Percentiles rank a stretch among this genome's conserved stretches.
These are phyloP conservation scores for Dicrurus megarhynchus DNA, from an alignment of 2,113 vertebrate species.

Conservation along the genomic window DNA sequence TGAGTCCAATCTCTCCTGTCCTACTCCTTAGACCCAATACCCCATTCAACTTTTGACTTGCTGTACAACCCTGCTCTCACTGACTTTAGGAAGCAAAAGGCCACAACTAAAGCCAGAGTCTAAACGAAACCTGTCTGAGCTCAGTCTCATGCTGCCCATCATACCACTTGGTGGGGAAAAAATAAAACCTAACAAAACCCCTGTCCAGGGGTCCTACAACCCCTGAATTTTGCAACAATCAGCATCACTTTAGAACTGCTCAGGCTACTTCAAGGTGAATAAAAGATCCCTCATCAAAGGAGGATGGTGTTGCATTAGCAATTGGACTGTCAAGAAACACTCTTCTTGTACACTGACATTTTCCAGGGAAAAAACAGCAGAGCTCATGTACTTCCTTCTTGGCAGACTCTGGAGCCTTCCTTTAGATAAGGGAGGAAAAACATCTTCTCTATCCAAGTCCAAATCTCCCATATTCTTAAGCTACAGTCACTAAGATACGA, in stretches of 20 bases:
- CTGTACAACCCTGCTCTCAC: neutral
- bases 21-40: neutral
- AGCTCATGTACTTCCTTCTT: conserved; percentile 34
- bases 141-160: neutral
- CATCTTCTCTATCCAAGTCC: conserved; percentile 3
- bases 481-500: neutral
- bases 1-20: neutral
- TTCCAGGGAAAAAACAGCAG: neutral
- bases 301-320: conserved; percentile 14
- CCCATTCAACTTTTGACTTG: neutral
- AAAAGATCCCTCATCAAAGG: neutral
- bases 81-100: neutral
- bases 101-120: neutral
- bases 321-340: neutral
- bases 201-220: neutral
- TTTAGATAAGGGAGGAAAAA: conserved; percentile 11
- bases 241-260: neutral
- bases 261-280: neutral
- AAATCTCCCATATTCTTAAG: conserved; percentile 15
- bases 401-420: conserved; percentile 33
- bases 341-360: conserved; percentile 8
- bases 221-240: neutral
- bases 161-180: no score
- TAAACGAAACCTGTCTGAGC: neutral
- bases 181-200: neutral